Percentiles rank a stretch among this genome's conserved stretches.
These are phyloP conservation scores for Ahaetulla prasina DNA, from an alignment of 2,113 vertebrate genomes.

Conservation along the genomic window DNA sequence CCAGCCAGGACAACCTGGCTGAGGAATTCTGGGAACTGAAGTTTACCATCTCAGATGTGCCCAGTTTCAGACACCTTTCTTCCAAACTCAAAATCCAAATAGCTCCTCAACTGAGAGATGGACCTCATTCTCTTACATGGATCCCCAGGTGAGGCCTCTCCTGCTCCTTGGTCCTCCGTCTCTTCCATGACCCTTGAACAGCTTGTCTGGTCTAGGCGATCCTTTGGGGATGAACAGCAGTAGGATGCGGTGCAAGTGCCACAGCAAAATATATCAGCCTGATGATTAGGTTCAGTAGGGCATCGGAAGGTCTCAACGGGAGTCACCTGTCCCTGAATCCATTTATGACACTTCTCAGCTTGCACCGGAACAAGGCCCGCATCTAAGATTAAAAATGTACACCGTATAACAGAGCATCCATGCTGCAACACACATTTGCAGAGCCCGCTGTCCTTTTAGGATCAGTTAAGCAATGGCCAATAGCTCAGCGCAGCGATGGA, in stretches of 20 bases:
- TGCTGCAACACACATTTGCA: neutral
- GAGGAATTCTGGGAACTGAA: neutral
- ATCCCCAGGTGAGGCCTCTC: neutral
- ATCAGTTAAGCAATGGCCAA: too few species aligned
- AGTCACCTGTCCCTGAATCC: neutral
- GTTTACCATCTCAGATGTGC: neutral
- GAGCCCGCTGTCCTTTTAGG: neutral
- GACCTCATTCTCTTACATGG: neutral
- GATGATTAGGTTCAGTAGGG: constrained; percentile 56
- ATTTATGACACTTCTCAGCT: neutral
- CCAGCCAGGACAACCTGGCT: neutral
- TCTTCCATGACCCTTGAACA: constrained; percentile 42
- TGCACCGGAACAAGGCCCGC: too few species aligned
- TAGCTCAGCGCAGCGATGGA: too few species aligned
- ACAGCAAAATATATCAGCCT: constrained; percentile 60
- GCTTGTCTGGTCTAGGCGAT: constrained; percentile 62
- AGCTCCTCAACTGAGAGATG: neutral
- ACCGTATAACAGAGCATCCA: neutral
- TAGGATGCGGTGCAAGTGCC: constrained; percentile 65
- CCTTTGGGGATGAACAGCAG: constrained; percentile 59
- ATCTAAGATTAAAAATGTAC: neutral
- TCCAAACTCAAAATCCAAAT: neutral
- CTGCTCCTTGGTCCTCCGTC: neutral
- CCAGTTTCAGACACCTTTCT: neutral
- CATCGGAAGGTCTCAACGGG: constrained; percentile 58